Conservation (phyloP, 1,140 invertebrate species). For the Aphidius ervi region DNA sequence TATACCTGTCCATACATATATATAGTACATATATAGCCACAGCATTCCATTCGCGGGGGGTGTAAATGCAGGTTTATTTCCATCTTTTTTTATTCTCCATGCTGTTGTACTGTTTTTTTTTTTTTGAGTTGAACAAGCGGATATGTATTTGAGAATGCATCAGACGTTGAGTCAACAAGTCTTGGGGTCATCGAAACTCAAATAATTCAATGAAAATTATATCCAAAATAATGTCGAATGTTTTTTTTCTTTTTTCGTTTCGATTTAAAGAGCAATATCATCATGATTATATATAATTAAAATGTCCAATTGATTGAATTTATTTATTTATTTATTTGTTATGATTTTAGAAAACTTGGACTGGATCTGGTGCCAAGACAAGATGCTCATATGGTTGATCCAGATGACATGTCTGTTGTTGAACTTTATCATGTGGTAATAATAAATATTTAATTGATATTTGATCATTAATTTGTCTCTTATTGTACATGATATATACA, state of each 20-base stretch:
- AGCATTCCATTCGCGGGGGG: conserved; percentile 35
- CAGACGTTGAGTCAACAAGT: conserved; percentile 27
- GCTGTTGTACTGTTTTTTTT: too few relatives aligned
- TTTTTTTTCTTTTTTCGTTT: too few relatives aligned
- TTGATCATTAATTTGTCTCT: not conserved
- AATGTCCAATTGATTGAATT: too few relatives aligned
- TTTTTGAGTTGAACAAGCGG: not conserved
- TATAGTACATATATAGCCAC: not conserved
- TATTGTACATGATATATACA: not conserved
- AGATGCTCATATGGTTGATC: conserved; percentile 82
- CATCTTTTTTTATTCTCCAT: not conserved
- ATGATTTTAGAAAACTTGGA: conserved; percentile 77
- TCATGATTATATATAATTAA: too few relatives aligned
- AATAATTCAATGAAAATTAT: conserved; percentile 19
- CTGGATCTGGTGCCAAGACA: conserved; percentile 86
- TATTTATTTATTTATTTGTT: conserved; percentile 16
- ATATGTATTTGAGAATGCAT: conserved; percentile 30
- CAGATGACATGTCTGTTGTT: conserved; percentile 80
- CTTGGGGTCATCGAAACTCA: conserved; percentile 35
- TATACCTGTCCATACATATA: too few relatives aligned
- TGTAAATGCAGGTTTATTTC: conserved; percentile 9
- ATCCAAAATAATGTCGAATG: too few relatives aligned
- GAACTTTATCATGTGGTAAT: conserved; percentile 79
- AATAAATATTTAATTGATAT: conserved; percentile 14
- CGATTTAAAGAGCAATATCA: too few relatives aligned